Base-by-base conservation (phyloP, 2,113 vertebrate species). In the Melospiza georgiana region DNA sequence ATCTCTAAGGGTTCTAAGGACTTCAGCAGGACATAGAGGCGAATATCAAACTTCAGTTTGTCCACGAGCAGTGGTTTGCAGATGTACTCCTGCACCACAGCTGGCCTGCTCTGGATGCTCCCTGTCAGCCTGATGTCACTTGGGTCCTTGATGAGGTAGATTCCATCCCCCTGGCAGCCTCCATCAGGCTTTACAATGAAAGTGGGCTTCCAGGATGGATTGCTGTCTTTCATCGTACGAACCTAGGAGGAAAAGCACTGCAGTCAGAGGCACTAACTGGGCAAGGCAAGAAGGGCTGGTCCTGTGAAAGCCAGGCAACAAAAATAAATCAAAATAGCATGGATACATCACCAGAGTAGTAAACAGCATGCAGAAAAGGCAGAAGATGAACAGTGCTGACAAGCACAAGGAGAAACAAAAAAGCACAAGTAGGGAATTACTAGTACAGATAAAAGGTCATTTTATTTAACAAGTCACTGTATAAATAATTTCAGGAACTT, bases 111-210 rank as follows among this genome's bases (percentile, higher is more conserved):
- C 94, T 98, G 99, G 22, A 98, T 94, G 63, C 97, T 98, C 28
- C 97, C 97, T 10, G 98, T 84, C 89, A 98, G 89, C 55, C 98
- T 98, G 68, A 99, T 94, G 81, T 99, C 99, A 41, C 82, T 94
- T 17, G 99, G 99, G 91, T 99, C 99, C 61, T 98, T 99, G 96
- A 99, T 99, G 97, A 99, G 99, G 98, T 99, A 99, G 98, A 99
- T 99, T 94, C 99, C 99, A 14, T 99, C 99, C 44, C 99, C 99
- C 94, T 99, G 99, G 95, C 99, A 99, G 37, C 99, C 99, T 6
- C 98, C 97, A 11, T 99, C 99, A 4, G 99, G 99, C 84, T 99
- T 99, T 24, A 99, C 99, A 19, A 99, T 99, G 67, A 99, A 99
- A 27, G 99, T 99, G 69, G 98, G 98, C 91, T 98, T 99, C 97